phyloP scores from a whole-genome alignment of 1,140 invertebrate genomes.

The Scaptomyza graminum region DNA sequence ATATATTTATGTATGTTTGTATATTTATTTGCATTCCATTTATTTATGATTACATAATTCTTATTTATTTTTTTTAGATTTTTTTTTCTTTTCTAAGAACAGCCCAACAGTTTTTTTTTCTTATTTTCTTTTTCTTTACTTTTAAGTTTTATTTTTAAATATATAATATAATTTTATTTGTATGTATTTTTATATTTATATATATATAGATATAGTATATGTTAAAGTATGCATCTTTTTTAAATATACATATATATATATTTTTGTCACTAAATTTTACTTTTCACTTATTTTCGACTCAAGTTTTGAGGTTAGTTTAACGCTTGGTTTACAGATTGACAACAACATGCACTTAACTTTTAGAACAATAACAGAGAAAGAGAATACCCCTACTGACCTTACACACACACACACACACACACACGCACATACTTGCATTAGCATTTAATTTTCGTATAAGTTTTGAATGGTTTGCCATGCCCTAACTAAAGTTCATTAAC shows the following conservation, averaged over 20 bases:
- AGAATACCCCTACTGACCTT: not conserved
- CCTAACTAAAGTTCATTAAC: no score
- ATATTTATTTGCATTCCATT: slow-evolving; percentile 39
- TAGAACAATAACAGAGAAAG: slow-evolving; percentile 14
- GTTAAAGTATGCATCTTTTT: slow-evolving; percentile 13
- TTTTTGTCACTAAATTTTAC: slow-evolving; percentile 29
- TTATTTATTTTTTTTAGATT: slow-evolving; percentile 35
- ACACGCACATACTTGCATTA: not conserved
- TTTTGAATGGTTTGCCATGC: no score
- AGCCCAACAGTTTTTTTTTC: slow-evolving; percentile 73
- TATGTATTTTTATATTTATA: slow-evolving; percentile 22
- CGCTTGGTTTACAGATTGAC: slow-evolving; percentile 33
- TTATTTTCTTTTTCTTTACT: slow-evolving; percentile 29
- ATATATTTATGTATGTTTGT: slow-evolving; percentile 37
- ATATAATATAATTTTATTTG: slow-evolving; percentile 28
- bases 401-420: not conserved
- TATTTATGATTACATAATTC: slow-evolving; percentile 15
- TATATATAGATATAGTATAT: no score
- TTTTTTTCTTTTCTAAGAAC: slow-evolving; percentile 73
- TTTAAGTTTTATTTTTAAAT: slow-evolving; percentile 34
- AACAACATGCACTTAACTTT: slow-evolving; percentile 30
- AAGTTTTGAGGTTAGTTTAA: slow-evolving; percentile 42
- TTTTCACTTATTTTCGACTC: slow-evolving; percentile 29
- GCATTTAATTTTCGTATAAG: not conserved
- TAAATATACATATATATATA: slow-evolving; percentile 23